Base-by-base conservation (phyloP, 2,113 vertebrate genomes). In the Charadrius vociferus region DNA sequence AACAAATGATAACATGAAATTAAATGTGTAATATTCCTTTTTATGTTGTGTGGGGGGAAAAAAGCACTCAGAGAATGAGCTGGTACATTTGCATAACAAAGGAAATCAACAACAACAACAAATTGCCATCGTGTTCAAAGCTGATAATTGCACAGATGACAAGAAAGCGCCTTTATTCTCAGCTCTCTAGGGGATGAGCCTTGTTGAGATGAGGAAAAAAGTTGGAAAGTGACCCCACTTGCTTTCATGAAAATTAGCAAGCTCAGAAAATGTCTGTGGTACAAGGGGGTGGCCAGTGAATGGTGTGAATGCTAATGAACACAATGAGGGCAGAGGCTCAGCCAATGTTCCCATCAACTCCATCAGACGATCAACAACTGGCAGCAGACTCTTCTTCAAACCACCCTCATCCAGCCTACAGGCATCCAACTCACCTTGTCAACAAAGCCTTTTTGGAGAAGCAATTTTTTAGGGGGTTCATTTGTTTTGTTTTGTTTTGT, bases 81-180 rank as follows among this genome's bases (percentile, higher is more conserved):
- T 27, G 26, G 94, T 70, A 43, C 63, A 98, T 98, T 98, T 98
- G 97, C 98, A 98, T 98, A 97, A 98, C 98, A 98, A 98, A 98
- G 97, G 97, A 97, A 98, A 98, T n/a, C n/a, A n/a, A 98, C 98
- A 98, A 98, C 97, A 98, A 97, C 98, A 98, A 98, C 98, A 98
- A 98, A 98, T 98, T 98, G 98, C 97, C 96, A 97, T 98, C 95
- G 36, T 98, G 97, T 98, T 95, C 88, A 97, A 97, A 98, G 97
- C 97, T 94, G 93, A 95, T 97, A 95, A 98, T 97, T 98, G 97
- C 96, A 95, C 94, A 82, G 79, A 94, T 93, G 97, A 98, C 95
- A 97, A 98, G 97, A 88, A 90, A 79, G 87, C 3, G 85, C 92
- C 98, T 98, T 97, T 50, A 83, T 97, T 93, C 79, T 81, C 30